Conservation (phyloP, 2,797 vertebrate species). For the Hippocampus kuda region DNA sequence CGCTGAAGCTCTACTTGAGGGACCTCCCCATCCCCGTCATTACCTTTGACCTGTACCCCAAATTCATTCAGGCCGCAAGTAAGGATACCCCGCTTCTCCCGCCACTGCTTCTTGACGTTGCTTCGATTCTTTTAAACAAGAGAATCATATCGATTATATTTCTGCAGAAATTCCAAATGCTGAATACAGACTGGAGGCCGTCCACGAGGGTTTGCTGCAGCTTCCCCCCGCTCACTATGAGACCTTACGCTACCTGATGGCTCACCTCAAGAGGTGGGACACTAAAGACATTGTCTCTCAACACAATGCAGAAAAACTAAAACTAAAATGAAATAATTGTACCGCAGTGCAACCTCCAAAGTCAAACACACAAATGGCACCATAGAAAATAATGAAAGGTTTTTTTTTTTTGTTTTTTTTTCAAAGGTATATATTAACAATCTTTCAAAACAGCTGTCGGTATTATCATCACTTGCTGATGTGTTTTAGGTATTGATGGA, state of each 20-base stretch:
- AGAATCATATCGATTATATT: neutral
- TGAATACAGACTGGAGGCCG: conserved; percentile 87
- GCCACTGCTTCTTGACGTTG: neutral
- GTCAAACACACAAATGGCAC: neutral
- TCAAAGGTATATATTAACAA: neutral
- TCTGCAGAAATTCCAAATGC: conserved; percentile 76
- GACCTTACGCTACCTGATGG: conserved; percentile 82
- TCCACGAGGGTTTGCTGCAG: conserved; percentile 86
- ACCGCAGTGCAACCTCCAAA: too few species aligned
- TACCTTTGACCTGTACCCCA: conserved; percentile 91
- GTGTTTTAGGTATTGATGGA: too few species aligned
- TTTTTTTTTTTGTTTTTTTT: too few species aligned
- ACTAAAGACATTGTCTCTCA: neutral
- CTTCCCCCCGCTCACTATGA: conserved; percentile 95
- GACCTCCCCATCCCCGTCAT: conserved; percentile 97
- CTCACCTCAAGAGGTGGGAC: conserved; percentile 68
- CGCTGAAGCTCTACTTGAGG: conserved; percentile 96
- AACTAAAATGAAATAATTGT: too few species aligned
- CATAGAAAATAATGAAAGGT: neutral
- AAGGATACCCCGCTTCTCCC: conserved; percentile 43
- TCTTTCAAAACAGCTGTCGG: neutral
- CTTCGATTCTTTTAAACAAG: neutral
- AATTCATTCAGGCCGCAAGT: conserved; percentile 97
- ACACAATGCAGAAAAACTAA: neutral
- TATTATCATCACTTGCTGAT: neutral